phyloP scores from a whole-genome alignment of 2,888 invertebrate genomes.

The Epinotia bilunana region DNA sequence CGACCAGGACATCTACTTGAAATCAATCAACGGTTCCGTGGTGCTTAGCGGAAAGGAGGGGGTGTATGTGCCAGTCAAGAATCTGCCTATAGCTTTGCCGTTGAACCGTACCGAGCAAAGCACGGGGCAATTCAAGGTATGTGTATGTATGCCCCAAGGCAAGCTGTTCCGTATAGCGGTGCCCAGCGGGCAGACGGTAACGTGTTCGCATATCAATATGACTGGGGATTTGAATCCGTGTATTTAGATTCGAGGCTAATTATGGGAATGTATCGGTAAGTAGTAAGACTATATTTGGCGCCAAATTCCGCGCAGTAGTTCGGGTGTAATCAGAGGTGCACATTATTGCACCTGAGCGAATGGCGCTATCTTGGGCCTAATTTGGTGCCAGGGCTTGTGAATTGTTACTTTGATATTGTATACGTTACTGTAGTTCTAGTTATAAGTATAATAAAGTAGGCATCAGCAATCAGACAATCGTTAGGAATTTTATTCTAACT shows the following conservation, averaged over 20 bases:
- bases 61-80: constrained; percentile 88
- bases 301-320: too few species aligned
- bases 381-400: too few species aligned
- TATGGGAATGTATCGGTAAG: too few species aligned
- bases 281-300: too few species aligned
- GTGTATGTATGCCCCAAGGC: constrained; percentile 95
- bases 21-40: constrained; percentile 90
- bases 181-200: constrained; percentile 83
- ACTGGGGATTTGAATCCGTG: constrained; percentile 87
- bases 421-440: neutral
- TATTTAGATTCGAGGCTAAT: constrained; percentile 73
- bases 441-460: neutral
- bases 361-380: too few species aligned
- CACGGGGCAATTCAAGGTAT: constrained; percentile 91
- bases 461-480: neutral
- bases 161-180: constrained; percentile 92
- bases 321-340: too few species aligned
- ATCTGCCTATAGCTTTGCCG: constrained; percentile 86
- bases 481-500: too few species aligned
- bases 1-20: constrained; percentile 91
- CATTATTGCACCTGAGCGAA: too few species aligned
- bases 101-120: constrained; percentile 66
- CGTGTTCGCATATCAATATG: constrained; percentile 86
- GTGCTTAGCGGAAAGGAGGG: constrained; percentile 88
- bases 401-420: neutral